Evolutionary conservation across 2,113 vertebrate species (phyloP).

Genomic region (Pyrgilauda ruficollis): DNA sequence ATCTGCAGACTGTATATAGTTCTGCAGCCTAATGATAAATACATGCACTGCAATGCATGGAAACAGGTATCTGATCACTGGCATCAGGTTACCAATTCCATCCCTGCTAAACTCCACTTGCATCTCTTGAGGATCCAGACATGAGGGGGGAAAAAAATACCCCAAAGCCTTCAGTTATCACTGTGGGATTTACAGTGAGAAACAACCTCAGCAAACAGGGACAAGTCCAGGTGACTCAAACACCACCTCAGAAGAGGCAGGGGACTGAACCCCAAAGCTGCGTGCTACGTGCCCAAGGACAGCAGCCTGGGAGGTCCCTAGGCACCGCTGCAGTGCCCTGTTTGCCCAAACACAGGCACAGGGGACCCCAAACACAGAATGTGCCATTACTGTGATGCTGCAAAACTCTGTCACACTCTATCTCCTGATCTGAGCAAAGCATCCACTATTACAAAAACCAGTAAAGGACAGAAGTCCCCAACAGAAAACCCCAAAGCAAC

Average conservation of each 20-base stretch:
- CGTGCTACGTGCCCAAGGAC: accelerated
- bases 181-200: background rate
- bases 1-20: background rate
- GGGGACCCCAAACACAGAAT: background rate
- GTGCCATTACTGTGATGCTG: background rate
- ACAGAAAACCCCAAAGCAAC: background rate
- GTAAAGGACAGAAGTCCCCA: background rate
- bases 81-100: background rate
- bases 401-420: background rate
- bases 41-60: background rate
- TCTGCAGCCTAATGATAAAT: background rate
- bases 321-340: background rate
- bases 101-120: background rate
- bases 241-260: background rate
- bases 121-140: background rate
- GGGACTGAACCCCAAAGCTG: background rate
- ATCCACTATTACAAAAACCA: background rate
- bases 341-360: background rate
- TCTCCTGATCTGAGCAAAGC: background rate
- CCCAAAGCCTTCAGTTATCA: background rate
- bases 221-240: background rate
- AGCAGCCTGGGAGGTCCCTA: background rate
- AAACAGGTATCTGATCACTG: background rate
- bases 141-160: accelerated
- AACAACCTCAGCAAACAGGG: background rate